Evolutionary conservation across 2,797 vertebrate genomes (phyloP).

Genomic region (Pseudochromis fuscus): DNA sequence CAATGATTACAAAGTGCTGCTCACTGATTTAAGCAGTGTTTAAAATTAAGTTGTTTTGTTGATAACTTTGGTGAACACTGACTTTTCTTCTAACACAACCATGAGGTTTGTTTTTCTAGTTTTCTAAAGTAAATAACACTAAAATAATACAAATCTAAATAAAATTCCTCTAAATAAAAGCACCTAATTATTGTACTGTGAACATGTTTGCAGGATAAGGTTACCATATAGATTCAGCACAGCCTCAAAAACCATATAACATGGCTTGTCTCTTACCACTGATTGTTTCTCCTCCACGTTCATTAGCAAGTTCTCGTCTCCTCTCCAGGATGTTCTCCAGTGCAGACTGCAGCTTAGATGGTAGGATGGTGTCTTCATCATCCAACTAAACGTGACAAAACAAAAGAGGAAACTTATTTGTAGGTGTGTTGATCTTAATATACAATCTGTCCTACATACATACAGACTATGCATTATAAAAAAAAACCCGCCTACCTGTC

Average conservation of each 20-base stretch:
- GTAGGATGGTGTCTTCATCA: conserved; percentile 95
- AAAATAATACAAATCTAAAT: no score
- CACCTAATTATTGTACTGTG: no score
- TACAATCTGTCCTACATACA: neutral
- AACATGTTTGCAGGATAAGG: no score
- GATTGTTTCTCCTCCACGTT: conserved; percentile 84
- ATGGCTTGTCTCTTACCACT: conserved; percentile 76
- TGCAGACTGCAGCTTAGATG: conserved; percentile 94
- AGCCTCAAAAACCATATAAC: no score
- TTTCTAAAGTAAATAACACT: no score
- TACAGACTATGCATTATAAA: neutral
- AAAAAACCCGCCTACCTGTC: conserved; percentile 84
- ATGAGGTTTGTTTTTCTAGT: neutral
- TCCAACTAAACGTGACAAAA: conserved; percentile 87
- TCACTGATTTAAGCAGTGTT: no score
- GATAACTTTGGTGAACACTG: neutral
- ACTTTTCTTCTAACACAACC: neutral
- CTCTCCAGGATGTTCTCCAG: conserved; percentile 95
- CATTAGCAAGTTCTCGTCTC: conserved; percentile 89
- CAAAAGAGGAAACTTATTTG: neutral
- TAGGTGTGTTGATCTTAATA: neutral
- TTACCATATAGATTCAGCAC: no score
- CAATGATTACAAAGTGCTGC: neutral
- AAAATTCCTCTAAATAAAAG: no score
- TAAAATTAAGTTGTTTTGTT: neutral